Percentiles rank a stretch among this genome's conserved stretches.
Conservation (phyloP, 2,113 vertebrate species). For the Rhodinocichla rosea region DNA sequence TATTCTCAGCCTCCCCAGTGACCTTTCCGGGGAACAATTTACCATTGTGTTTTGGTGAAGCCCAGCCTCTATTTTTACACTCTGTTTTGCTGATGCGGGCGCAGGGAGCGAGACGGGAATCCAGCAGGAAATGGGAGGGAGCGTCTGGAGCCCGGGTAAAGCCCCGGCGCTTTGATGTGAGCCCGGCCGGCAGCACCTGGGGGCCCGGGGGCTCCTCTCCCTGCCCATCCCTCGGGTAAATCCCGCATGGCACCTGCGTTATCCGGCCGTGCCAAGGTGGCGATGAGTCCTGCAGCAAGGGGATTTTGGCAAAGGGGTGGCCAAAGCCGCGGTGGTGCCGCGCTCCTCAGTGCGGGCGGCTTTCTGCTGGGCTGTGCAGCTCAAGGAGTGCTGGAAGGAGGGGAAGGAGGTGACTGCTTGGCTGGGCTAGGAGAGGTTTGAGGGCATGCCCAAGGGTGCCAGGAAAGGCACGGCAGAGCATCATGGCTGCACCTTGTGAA, state of each 20-base stretch:
- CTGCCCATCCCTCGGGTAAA: neutral
- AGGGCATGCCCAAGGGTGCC: neutral
- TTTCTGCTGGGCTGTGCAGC: neutral
- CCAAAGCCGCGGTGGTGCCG: rapidly evolving
- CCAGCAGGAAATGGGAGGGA: constrained; percentile 64
- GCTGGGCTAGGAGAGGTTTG: neutral
- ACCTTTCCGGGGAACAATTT: constrained; percentile 69
- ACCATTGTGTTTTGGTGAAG: constrained; percentile 62
- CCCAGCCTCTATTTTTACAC: constrained; percentile 64
- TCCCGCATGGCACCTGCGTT: neutral
- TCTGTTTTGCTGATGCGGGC: constrained; percentile 64
- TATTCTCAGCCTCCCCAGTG: constrained; percentile 36
- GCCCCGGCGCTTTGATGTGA: constrained; percentile 22
- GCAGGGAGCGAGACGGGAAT: constrained; percentile 35
- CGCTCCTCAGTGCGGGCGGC: rapidly evolving
- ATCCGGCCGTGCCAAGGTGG: neutral
- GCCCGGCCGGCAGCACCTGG: neutral
- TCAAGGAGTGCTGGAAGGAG: neutral
- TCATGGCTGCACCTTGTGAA: neutral
- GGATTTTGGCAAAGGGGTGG: neutral
- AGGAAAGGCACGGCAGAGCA: neutral
- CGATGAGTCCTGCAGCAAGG: neutral
- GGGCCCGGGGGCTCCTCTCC: neutral
- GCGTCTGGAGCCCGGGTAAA: neutral
- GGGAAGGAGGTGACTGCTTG: neutral